Evolutionary conservation across 1,140 invertebrate genomes (phyloP), one percentile per base, ranked within the genome.

Genomic region (Phymorhynchus buccinoides): DNA sequence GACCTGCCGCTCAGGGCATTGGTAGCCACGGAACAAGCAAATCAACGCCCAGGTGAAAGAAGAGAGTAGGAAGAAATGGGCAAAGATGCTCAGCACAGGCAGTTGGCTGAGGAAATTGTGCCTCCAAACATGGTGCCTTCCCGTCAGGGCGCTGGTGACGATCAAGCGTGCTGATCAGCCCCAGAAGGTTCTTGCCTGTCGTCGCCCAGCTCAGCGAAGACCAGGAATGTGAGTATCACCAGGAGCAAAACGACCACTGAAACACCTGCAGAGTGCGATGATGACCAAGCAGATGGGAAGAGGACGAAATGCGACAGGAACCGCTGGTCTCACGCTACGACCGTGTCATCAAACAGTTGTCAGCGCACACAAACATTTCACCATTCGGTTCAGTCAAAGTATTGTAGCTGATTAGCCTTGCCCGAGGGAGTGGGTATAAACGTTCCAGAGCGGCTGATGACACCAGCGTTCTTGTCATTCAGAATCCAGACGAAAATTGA

Each of bases 31-130:
- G 27, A 73, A 35, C 7, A 16, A 14, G 42, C 39, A 84, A n/a
- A 77, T 3, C 22, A 78, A 12, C 4, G 48, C 30, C 83, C 68
- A 75, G 68, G 73, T 22, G 41, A 84, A 84, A 9, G 83, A 30
- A 1, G 83, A 78, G 12, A 84, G 66, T 41, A 85, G 52, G 35
- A 85, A 1, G 48, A 85, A 85, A 52, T 83, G 81, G 3, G 56
- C 41, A 16, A 39, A 6, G 22, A 83, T n/a, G 18, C 81, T 62
- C 0, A 83, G 14, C n/a, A 68, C 35, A 3, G n/a, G 35, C 81
- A 83, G 7, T 2, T 1, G 3, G 3, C 35, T 16, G 32, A 22
- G 14, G 37, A 3, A 9, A 32, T 37, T 12, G 27, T n/a, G n/a
- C n/a, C 12, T n/a, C n/a, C 32, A 12, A 68, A 68, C 52, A 56